Evolutionary conservation across 2,797 vertebrate genomes (phyloP).

Genomic region (Lagodon rhomboides): DNA sequence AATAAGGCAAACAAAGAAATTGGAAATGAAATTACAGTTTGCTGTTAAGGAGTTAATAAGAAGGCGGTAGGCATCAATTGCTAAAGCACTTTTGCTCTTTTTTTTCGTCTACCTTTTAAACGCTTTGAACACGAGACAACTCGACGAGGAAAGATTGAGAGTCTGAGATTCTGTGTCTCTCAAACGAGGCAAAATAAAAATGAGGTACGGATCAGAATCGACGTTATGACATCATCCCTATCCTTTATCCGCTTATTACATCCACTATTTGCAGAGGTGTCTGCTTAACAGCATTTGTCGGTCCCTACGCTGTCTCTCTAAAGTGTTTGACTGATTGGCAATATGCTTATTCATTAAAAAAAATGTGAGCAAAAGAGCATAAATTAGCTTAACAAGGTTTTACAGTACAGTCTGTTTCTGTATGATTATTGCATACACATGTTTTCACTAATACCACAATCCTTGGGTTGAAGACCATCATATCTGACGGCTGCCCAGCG

Average conservation of each 20-base stretch:
- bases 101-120: background rate
- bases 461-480: conserved; percentile 1
- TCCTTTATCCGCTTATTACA: background rate
- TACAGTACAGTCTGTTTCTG: background rate
- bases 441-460: background rate
- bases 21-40: conserved; percentile 8
- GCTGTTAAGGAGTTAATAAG: conserved; percentile 17
- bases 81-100: background rate
- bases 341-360: background rate
- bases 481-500: conserved; percentile 6
- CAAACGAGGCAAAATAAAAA: background rate
- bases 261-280: background rate
- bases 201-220: background rate
- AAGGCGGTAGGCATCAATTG: background rate
- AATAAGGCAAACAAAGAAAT: conserved; percentile 39
- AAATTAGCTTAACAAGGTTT: conserved; percentile 1
- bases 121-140: background rate
- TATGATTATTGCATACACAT: background rate
- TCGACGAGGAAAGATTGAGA: background rate
- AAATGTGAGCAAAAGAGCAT: background rate
- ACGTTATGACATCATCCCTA: background rate
- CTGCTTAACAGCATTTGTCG: conserved; percentile 1
- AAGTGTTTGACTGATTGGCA: background rate
- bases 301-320: background rate
- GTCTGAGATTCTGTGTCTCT: background rate